phyloP scores from a whole-genome alignment of 2,113 vertebrate genomes.

The Brachirus orientalis region DNA sequence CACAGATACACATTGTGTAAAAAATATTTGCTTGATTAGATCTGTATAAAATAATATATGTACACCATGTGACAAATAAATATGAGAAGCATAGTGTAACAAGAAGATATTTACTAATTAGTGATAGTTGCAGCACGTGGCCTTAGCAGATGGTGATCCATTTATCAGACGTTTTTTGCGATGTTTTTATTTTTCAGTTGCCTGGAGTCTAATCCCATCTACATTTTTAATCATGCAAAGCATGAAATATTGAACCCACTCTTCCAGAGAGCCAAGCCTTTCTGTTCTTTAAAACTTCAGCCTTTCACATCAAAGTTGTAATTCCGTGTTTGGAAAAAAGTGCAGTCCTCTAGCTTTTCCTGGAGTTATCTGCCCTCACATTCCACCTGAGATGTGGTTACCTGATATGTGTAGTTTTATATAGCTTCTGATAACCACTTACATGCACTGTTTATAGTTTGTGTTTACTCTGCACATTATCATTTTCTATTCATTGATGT shows the following conservation, averaged over 20 bases:
- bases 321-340: constrained; percentile 35
- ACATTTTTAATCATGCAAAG: constrained; percentile 63
- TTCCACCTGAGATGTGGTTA: constrained; percentile 66
- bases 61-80: neutral
- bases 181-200: constrained; percentile 45
- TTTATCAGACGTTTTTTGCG: constrained; percentile 49
- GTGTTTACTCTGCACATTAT: too few species aligned
- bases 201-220: constrained; percentile 58
- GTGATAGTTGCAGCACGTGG: constrained; percentile 56
- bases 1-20: too few species aligned
- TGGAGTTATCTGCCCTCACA: constrained; percentile 69
- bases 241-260: constrained; percentile 59
- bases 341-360: constrained; percentile 77
- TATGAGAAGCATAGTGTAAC: constrained; percentile 29
- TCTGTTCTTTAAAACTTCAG: neutral
- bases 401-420: constrained; percentile 72
- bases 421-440: too few species aligned
- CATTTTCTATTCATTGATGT: too few species aligned
- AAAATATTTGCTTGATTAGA: too few species aligned
- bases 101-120: constrained; percentile 49
- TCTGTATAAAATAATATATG: neutral
- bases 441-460: too few species aligned
- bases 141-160: constrained; percentile 77
- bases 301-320: constrained; percentile 11
- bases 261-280: neutral